Evolutionary conservation across 2,888 invertebrate genomes (phyloP), one percentile per base, ranked within the genome.

Genomic region (Cynaeus angustus): DNA sequence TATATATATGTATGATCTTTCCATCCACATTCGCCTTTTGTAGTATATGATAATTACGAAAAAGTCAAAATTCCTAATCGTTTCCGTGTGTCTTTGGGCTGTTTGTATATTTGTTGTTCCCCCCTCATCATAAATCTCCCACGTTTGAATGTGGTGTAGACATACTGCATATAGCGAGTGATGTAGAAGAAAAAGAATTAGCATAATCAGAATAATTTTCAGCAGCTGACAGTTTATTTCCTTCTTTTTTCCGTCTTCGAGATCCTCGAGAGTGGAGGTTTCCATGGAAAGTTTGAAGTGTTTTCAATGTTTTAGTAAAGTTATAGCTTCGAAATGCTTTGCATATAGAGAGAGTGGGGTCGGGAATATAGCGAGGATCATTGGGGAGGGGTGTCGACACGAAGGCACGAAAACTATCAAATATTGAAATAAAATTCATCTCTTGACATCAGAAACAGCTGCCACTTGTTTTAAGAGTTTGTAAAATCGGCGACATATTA

Each of bases 171-270:
- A 77, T 75, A 80, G 78, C 74, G 78, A 79, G 78, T 78, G 80
- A 80, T 79, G 79, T 79, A 79, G 79, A 79, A 86, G 86, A 87
- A 86, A 86, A 86, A 85, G 86, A 88, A 88, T 88, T 88, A 88
- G 88, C 88, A 88, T 88, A 88, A 88, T 88, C 88, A 88, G 87
- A 88, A 88, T 88, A 88, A 88, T 88, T 88, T 87, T 86, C 87
- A 86, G 86, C 88, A 88, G 88, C 88, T 88, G 88, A 88, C 88
- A 88, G 86, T 86, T 86, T 86, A 86, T 86, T 85, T 86, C 85
- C 86, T 85, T 86, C 87, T 87, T 87, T 87, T 87, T 87, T 87
- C 77, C 75, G 69, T 76, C 78, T 76, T 77, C 73, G 58, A 83
- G 62, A 67, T 68, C 43, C 59, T 55, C 48, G 50, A 45, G 56